A percentile compares a stretch with the other conserved stretches of the same genome.
Conservation (phyloP, 2,888 invertebrate species). For the Cephalotes varians region DNA sequence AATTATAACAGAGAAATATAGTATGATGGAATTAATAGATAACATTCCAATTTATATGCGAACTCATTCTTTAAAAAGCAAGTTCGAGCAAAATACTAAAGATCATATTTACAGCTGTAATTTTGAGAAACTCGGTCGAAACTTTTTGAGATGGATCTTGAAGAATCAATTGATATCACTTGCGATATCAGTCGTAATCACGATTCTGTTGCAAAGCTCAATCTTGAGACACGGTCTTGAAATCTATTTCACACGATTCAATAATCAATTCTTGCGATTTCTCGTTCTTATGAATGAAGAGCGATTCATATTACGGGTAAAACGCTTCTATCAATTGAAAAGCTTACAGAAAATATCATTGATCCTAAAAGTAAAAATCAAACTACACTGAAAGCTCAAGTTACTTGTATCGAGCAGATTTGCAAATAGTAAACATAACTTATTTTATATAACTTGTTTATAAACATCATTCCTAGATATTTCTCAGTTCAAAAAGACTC, state of each 20-base stretch:
- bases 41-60: neutral
- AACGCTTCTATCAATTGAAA: neutral
- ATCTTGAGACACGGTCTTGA: neutral
- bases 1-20: neutral
- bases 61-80: neutral
- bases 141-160: neutral
- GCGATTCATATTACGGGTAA: neutral
- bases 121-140: neutral
- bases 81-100: neutral
- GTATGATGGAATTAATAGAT: neutral
- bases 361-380: neutral
- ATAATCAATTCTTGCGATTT: neutral
- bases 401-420: neutral
- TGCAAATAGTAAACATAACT: neutral
- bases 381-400: neutral
- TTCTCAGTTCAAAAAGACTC: neutral
- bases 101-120: neutral
- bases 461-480: neutral
- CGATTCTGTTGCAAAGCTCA: neutral
- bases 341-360: neutral
- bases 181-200: neutral
- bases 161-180: neutral
- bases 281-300: neutral
- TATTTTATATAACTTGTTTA: neutral
- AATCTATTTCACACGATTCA: neutral